These are phyloP conservation scores for Acanthurus tractus DNA, from an alignment of 2,797 vertebrate species.

Conservation along the genomic window DNA sequence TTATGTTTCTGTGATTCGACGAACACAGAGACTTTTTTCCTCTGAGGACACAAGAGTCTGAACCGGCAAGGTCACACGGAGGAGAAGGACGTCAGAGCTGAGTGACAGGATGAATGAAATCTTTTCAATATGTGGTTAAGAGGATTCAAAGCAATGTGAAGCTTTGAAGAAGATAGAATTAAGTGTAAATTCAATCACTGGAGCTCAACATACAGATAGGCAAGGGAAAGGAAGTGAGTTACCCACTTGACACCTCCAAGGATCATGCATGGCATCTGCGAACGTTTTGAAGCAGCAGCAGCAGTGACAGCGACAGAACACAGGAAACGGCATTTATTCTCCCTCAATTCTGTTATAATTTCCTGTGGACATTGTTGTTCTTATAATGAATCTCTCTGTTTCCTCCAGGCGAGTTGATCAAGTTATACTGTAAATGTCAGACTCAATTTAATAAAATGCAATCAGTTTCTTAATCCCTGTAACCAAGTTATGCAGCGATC, in stretches of 20 bases:
- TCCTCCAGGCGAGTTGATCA: conserved; percentile 31
- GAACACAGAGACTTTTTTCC: conserved; percentile 13
- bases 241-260: conserved; percentile 18
- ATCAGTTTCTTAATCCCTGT: conserved; percentile 25
- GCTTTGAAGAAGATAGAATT: conserved; percentile 37
- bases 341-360: conserved; percentile 8
- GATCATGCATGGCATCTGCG: conserved; percentile 13
- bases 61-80: conserved; percentile 54
- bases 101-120: conserved; percentile 47
- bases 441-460: conserved; percentile 33
- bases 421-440: conserved; percentile 53
- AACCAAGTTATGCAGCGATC: conserved; percentile 21
- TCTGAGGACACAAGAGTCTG: conserved; percentile 41
- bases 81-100: conserved; percentile 21
- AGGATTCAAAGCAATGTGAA: conserved; percentile 46
- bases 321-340: neutral
- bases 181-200: conserved; percentile 43
- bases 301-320: neutral
- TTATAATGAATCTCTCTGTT: conserved; percentile 12
- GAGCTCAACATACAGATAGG: conserved; percentile 38
- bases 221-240: conserved; percentile 2
- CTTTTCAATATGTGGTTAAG: conserved; percentile 55
- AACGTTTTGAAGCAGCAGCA: conserved; percentile 32
- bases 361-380: neutral
- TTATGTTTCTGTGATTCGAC: conserved; percentile 19